phyloP scores from a whole-genome alignment of 92 coral and sea anemone species.

The Palythoa heliodiscus region DNA sequence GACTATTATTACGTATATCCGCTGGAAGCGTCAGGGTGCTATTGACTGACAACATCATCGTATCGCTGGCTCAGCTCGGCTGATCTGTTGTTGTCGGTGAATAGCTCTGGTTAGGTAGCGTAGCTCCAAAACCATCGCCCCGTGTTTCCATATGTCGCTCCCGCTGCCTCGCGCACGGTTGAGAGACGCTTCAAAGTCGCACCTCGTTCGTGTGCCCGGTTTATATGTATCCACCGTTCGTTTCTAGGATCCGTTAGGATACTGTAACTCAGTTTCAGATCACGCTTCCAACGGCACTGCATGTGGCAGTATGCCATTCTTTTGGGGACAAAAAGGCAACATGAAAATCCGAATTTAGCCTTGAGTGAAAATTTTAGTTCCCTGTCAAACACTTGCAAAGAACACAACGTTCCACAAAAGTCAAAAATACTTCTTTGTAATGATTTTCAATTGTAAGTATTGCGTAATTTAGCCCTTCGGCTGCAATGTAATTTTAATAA shows the following conservation, averaged over 20 bases:
- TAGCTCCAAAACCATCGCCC: constrained; percentile 44
- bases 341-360: too few species aligned
- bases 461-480: too few species aligned
- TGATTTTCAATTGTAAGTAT: too few species aligned
- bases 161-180: constrained; percentile 38
- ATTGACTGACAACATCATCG: constrained; percentile 42
- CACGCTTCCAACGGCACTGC: constrained; percentile 52
- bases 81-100: constrained; percentile 37
- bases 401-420: too few species aligned
- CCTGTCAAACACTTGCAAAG: too few species aligned
- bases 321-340: not conserved
- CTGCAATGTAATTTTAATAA: too few species aligned
- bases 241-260: constrained; percentile 47
- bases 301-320: constrained; percentile 46
- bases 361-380: too few species aligned
- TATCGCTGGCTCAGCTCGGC: constrained; percentile 41
- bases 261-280: constrained; percentile 42
- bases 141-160: constrained; percentile 33
- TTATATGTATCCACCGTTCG: constrained; percentile 36
- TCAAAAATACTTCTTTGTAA: too few species aligned
- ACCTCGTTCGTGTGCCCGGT: constrained; percentile 47
- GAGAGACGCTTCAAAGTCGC: constrained; percentile 41
- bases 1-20: too few species aligned
- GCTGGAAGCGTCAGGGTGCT: constrained; percentile 50
- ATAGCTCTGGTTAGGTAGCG: constrained; percentile 42